phyloP scores from a whole-genome alignment of 1,140 invertebrate genomes.

The Drosophila bocki region DNA sequence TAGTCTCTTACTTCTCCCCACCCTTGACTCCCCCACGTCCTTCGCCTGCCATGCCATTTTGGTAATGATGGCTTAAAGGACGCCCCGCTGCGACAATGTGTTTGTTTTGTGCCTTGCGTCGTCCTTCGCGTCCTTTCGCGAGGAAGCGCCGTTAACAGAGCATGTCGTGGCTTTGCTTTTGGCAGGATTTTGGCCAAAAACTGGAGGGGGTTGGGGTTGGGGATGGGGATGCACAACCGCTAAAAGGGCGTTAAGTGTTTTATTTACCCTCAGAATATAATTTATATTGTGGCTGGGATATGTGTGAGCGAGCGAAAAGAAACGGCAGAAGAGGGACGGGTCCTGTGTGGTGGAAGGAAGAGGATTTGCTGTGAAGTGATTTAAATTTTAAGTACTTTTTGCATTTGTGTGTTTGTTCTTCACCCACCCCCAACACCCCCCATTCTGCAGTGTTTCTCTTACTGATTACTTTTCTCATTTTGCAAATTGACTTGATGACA shows the following conservation, averaged over 20 bases:
- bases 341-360: conserved; percentile 32
- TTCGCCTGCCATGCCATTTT: conserved; percentile 67
- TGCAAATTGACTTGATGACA: conserved; percentile 81
- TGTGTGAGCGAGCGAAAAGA: conserved; percentile 21
- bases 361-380: conserved; percentile 78
- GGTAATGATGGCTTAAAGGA: conserved; percentile 80
- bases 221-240: conserved; percentile 66
- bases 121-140: conserved; percentile 64
- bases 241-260: conserved; percentile 84
- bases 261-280: conserved; percentile 83
- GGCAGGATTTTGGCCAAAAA: conserved; percentile 18
- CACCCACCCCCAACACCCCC: not conserved
- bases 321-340: conserved; percentile 6
- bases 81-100: conserved; percentile 78
- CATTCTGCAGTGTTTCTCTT: conserved; percentile 43
- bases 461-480: conserved; percentile 83
- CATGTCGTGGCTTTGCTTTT: conserved; percentile 64
- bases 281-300: conserved; percentile 71
- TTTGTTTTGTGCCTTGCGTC: conserved; percentile 43
- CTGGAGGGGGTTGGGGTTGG: not conserved
- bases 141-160: conserved; percentile 76
- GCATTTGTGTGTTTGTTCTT: conserved; percentile 43
- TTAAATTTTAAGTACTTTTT: conserved; percentile 82
- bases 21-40: not conserved
- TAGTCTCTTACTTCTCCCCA: conserved; percentile 38